Evolutionary conservation across 2,888 invertebrate species (phyloP), one percentile per base, ranked within the genome.

Genomic region (Oligia strigilis): DNA sequence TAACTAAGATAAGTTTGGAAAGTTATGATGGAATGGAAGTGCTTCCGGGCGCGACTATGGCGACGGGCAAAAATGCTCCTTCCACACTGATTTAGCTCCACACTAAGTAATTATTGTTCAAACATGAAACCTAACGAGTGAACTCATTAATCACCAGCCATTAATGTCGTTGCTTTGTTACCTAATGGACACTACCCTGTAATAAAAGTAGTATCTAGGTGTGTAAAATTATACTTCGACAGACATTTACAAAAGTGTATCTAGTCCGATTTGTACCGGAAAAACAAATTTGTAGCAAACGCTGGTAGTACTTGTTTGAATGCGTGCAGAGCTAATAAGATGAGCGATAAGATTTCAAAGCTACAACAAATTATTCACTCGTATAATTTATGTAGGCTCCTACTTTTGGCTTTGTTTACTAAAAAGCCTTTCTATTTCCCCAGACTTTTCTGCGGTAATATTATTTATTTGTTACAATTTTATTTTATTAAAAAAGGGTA

Each of bases 1-100:
- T 95, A 95, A 96, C 95, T 95, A 95, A 95, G 95, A 96, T 95
- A 96, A 96, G 95, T 96, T 96, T 93, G 91, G 91, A 93, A 96
- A 96, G 95, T 96, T 96, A 95, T 94, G 95, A 95, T 93, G 93
- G 94, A 93, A 94, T 92, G 93, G 87, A 94, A 95, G 95, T 93
- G 94, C 92, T 94, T 92, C 91, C 91, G 88, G 82, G 90, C 91
- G 86, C 91, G 91, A 88, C 91, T 89, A 77, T 78, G 89, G 84
- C 85, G 88, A 72, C 87, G 87, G 80, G 93, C 93, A 94, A 95
- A 95, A 95, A 94, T 94, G 89, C 92, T 92, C 89, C 90, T 93
- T 87, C 86, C 78, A 84, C 88, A 88, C 89, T 91, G 93, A 94
- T 94, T 94, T 91, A 94, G 92, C 92, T 92, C 88, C 89, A 88